These are phyloP conservation scores for Orchestia grillus DNA, from an alignment of 1,140 invertebrate species.

Conservation along the genomic window DNA sequence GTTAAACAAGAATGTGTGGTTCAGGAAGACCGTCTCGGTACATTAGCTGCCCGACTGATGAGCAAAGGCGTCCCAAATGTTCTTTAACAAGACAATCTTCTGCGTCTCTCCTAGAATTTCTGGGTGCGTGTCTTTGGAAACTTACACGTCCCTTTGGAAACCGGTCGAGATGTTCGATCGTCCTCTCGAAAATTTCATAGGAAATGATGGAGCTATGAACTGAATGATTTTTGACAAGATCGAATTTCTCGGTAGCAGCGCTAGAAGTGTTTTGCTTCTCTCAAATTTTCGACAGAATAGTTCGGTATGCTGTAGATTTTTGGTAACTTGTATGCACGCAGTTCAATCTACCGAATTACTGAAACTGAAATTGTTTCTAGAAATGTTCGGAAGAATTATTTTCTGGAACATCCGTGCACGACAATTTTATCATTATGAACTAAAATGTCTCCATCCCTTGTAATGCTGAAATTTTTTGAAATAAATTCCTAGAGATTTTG, in stretches of 20 bases:
- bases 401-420: too few relatives aligned
- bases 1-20: constrained; percentile 21
- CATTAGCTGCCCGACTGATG: constrained; percentile 32
- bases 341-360: background rate
- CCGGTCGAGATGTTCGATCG: background rate
- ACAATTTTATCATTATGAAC: too few relatives aligned
- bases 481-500: too few relatives aligned
- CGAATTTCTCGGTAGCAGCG: background rate
- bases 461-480: too few relatives aligned
- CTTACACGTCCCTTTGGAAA: background rate
- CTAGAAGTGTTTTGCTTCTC: background rate
- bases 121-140: background rate
- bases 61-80: constrained; percentile 30
- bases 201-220: background rate
- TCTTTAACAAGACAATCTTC: constrained; percentile 40
- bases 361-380: background rate
- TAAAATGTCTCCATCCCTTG: too few relatives aligned
- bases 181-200: background rate
- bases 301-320: background rate
- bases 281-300: background rate
- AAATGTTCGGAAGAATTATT: background rate
- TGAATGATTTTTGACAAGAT: background rate
- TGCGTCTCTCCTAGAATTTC: background rate
- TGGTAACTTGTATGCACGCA: background rate
- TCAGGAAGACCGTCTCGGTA: background rate